Base-by-base conservation (phyloP, 2,113 vertebrate species). In the Microcebus murinus region DNA sequence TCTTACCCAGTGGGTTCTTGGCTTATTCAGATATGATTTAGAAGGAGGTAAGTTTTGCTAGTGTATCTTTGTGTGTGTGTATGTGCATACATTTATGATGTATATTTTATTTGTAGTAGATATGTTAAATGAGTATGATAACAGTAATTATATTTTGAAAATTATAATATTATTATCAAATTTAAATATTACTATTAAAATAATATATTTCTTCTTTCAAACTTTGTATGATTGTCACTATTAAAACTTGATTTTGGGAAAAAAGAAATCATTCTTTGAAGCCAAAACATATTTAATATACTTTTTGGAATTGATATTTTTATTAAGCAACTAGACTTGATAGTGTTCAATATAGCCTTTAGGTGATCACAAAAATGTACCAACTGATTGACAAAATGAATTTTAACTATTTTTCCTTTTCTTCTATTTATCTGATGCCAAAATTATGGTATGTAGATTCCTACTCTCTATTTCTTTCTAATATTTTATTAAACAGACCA, bases 1-100 rank as follows among this genome's bases (percentile, higher is more conserved):
- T 98, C 99, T 99, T 96, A 99, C 99, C 52, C 99, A 99, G 80
- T 99, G 99, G 99, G 99, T 99, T 88, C 99, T 99, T 97, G 99
- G 99, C 93, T 98, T 99, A 96, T 99, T 99, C 97, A 99, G 99
- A 99, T 99, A 99, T 10, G 98, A 99, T 98, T 98, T 99, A 97
- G 99, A 98, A 96, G 98, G 98, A 98, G 99, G 99, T 99, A 97
- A 99, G 98, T 97, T 48, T 89, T 59, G 34, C 25, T 96, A n/a
- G 48, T 88, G 1, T 95, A 63, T 71, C 1, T 83, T 1, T 63
- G 21, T 84, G 15, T 94, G 5, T 71, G 6, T 87, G 15, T 79
- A 6, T 73, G 6, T 83, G 14, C 63, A 1, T 52, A 6, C n/a
- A 36, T 84, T 52, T 94, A 67, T 39, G 1, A 6, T 89, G 0